A percentile compares a stretch with the other conserved stretches of the same genome.
These are phyloP conservation scores for Octodon degus DNA, from an alignment of 2,113 vertebrate species.

Conservation along the genomic window DNA sequence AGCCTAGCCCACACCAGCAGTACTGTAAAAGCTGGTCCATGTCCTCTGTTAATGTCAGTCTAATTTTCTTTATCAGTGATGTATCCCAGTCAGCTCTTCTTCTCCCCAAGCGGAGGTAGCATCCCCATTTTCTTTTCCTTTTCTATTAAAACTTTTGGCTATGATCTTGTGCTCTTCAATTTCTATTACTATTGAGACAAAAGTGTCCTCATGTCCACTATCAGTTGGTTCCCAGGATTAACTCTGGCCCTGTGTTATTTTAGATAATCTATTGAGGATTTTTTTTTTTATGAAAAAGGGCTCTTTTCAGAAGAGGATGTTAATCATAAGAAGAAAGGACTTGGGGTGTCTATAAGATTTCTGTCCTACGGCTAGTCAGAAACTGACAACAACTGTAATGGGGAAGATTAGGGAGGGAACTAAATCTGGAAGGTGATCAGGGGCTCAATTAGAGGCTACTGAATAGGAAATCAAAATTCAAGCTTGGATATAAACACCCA, in stretches of 20 bases:
- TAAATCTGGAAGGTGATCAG: not conserved
- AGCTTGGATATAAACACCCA: not conserved
- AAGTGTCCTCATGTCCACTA: not conserved
- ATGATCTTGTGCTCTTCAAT: not conserved
- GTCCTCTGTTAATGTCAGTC: not conserved
- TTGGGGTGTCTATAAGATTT: not conserved
- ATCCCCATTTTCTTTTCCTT: not conserved
- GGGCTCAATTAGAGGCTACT: not conserved
- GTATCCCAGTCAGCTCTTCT: not conserved
- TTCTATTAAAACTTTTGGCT: not conserved
- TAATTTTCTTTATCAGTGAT: not conserved
- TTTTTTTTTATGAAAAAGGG: constrained; percentile 3
- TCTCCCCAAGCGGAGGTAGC: not conserved
- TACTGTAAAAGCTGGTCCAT: not conserved
- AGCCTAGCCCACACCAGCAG: not conserved
- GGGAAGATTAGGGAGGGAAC: not conserved
- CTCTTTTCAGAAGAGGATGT: not conserved
- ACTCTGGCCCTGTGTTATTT: not conserved
- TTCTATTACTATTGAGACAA: not conserved
- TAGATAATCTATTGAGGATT: constrained; percentile 11
- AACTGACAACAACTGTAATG: not conserved
- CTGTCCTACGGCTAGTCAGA: not conserved
- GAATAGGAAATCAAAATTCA: constrained; percentile 21
- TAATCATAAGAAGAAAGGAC: not conserved
- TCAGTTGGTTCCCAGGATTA: constrained; percentile 5